Percentiles rank a stretch among this genome's conserved stretches.
phyloP scores from a whole-genome alignment of 92 coral and sea anemone species.

The Epizoanthus ramosus region DNA sequence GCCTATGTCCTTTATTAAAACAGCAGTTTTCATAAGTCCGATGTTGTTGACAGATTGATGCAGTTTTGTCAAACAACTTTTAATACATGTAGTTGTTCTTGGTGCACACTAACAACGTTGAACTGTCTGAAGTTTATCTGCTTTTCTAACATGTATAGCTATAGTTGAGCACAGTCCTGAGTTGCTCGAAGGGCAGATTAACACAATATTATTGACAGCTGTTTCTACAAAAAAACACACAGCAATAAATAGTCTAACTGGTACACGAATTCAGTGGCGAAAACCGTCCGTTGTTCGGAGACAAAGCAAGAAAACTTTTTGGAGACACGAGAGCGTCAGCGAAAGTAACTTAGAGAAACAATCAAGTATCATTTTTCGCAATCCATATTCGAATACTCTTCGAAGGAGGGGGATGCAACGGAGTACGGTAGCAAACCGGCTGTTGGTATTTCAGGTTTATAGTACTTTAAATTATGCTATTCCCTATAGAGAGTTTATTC shows the following conservation, averaged over 20 bases:
- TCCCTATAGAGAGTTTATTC: not conserved
- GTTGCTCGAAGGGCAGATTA: too few species aligned
- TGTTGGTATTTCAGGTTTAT: too few species aligned
- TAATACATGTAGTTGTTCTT: not conserved
- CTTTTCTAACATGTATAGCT: not conserved
- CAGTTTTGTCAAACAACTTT: not conserved
- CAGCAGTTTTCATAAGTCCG: not conserved
- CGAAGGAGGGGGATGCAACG: too few species aligned
- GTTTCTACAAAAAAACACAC: not conserved
- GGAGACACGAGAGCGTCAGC: too few species aligned
- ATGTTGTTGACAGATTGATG: not conserved
- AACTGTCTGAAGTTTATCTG: not conserved
- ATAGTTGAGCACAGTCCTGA: too few species aligned
- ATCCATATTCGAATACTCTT: too few species aligned
- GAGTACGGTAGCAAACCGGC: too few species aligned
- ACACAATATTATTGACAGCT: conserved; percentile 3
- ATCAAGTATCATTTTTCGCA: too few species aligned
- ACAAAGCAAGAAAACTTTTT: not conserved
- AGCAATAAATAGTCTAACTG: conserved; percentile 26
- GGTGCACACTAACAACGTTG: not conserved
- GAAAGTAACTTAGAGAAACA: too few species aligned
- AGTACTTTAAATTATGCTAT: not conserved
- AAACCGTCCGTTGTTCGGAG: not conserved
- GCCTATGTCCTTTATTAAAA: not conserved
- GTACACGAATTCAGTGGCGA: not conserved